Base-by-base conservation (phyloP, 1,140 invertebrate species). In the Bicyclus anynana region DNA sequence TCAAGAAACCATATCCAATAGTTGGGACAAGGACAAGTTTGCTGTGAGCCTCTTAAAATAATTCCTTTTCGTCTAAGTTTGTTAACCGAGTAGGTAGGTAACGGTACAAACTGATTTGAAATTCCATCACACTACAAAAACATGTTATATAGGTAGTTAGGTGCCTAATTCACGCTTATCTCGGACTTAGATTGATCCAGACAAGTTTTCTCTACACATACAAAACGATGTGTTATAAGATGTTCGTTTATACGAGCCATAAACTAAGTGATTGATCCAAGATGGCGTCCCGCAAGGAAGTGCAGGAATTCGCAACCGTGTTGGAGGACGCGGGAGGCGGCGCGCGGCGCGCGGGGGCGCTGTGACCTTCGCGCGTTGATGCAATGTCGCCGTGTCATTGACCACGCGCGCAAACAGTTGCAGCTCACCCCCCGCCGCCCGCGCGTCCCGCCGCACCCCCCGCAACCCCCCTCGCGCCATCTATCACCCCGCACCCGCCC, bases 341-440 rank as follows among this genome's bases (percentile, higher is more conserved):
- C 5, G 23, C 57, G 63, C 58, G 57, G 69, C n/a, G n/a, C n/a
- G 69, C 49, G 66, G 46, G 67, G 56, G 71, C 62, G 56, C 79
- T 53, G 78, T 84, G 83, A 84, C 81, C 84, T 84, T 85, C 84
- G 84, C 80, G 80, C 80, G 80, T 81, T 82, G 80, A 85, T 84
- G 84, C 81, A 87, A 85, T 84, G 82, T 84, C 82, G 84, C 73
- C 72, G 79, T 84, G 84, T 84, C 81, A 84, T 87, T 85, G 82
- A 84, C 82, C 80, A 84, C 80, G 67, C 72, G 67, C 75, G 80
- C 83, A 76, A 80, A 78, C 78, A 78, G 78, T 80, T 83, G 75
- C 80, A 80, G 64, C 72, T 54, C 51, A 27, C 65, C 63, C 62
- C 62, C 57, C 58, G 67, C 62, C 61, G 38, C 58, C 49, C 53